Conservation (phyloP, 2,797 vertebrate species). For the Melanotaenia pygmaea region DNA sequence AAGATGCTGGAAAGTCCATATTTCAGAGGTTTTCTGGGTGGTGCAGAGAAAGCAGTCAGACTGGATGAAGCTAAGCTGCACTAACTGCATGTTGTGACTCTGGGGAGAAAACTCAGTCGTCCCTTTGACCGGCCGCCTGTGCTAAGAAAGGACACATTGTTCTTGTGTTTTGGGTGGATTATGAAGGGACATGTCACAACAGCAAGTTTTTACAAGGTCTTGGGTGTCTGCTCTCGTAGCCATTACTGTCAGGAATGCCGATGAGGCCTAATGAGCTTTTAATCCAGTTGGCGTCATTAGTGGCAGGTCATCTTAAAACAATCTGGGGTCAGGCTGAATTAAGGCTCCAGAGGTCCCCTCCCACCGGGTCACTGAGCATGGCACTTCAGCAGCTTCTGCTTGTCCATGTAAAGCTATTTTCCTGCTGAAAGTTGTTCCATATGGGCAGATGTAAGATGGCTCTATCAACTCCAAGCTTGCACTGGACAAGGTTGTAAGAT, state of each 20-base stretch:
- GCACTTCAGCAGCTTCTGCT: slow-evolving; percentile 36
- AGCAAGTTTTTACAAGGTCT: slow-evolving; percentile 77
- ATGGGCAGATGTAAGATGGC: too few species aligned
- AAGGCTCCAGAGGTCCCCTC: slow-evolving; percentile 44
- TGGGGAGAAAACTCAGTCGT: slow-evolving; percentile 57
- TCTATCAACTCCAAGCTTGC: neutral
- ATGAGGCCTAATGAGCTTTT: slow-evolving; percentile 84
- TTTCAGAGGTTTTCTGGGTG: too few species aligned
- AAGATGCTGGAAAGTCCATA: too few species aligned
- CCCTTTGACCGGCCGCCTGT: slow-evolving; percentile 45
- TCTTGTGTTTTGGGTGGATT: slow-evolving; percentile 76
- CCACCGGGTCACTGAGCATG: slow-evolving; percentile 63
- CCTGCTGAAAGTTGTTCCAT: too few species aligned
- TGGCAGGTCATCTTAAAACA: slow-evolving; percentile 72
- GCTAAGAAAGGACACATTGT: slow-evolving; percentile 64
- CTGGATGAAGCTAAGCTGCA: slow-evolving; percentile 55
- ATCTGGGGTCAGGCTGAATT: slow-evolving; percentile 66
- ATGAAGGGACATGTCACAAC: slow-evolving; percentile 85
- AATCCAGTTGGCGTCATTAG: slow-evolving; percentile 77
- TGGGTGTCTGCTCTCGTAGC: slow-evolving; percentile 80
- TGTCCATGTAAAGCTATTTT: too few species aligned
- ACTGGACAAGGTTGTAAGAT: too few species aligned
- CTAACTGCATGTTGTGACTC: slow-evolving; percentile 74
- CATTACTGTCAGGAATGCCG: slow-evolving; percentile 78
- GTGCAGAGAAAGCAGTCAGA: slow-evolving; percentile 46